Base-by-base conservation (phyloP, 1,140 invertebrate species). In the Orius insidiosus region DNA sequence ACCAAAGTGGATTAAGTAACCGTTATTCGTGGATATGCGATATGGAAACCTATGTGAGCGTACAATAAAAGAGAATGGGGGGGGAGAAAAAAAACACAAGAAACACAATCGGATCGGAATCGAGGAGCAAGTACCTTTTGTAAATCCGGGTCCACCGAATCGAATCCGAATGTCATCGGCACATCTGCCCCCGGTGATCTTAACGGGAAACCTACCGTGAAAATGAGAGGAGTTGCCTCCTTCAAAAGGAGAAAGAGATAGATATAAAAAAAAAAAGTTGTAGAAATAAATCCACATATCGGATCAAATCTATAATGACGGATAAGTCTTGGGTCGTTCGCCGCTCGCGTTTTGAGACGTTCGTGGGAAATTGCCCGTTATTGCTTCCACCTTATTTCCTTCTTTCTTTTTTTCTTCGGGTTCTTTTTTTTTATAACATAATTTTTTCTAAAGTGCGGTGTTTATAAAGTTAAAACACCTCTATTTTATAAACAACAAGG, bases 231-330 rank as follows among this genome's bases (percentile, higher is more conserved):
- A 15, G 24, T n/a, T 24, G 24, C 24, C 24, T 4, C 24, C 24
- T 24, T 24, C 24, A 36, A 36, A n/a, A 36, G n/a, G 35, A 15
- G 35, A 36, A 13, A 13, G 9, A 13, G 16, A 40, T 4, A 40
- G 16, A 40, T 2, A 15, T 2, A 40, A 2, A 40, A 16, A 40
- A 6, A 40, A 40, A 40, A 40, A 40, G 11, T 40, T 16, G 38
- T 40, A 40, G 38, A 40, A 40, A 40, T 40, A 40, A 40, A 40
- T 18, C 38, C 38, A 40, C 38, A 40, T 16, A 40, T 40, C 38
- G 38, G 10, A 40, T 40, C 38, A 40, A 40, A 40, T 40, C 38
- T 40, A 18, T 40, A 40, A 40, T 40, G 38, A 40, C 38, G 38
- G 38, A 24, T 24, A 24, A 24, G 24, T 24, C 24, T 24, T 24